These are phyloP conservation scores for Drosophila malerkotliana DNA, from an alignment of 1,140 invertebrate genomes.

Conservation along the genomic window DNA sequence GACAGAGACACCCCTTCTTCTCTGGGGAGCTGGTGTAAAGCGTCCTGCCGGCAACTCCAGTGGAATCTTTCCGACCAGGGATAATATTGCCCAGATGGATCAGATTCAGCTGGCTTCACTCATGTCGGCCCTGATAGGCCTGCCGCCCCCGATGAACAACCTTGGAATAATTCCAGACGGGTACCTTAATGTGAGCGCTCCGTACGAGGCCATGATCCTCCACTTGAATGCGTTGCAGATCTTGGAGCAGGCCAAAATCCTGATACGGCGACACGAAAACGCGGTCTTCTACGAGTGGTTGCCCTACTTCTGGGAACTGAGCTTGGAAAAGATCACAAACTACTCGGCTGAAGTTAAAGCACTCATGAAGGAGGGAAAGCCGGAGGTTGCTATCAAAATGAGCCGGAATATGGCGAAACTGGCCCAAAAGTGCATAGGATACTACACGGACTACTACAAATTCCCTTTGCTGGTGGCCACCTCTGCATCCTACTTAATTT, in stretches of 20 bases:
- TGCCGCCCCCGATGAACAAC: conserved; percentile 31
- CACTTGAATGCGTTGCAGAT: conserved; percentile 22
- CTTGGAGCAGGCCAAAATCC: conserved; percentile 5
- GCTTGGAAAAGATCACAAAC: conserved; percentile 8
- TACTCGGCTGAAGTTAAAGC: neutral
- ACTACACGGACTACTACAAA: conserved; percentile 91
- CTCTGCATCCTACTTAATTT: conserved; percentile 87
- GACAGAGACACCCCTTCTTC: conserved; percentile 11
- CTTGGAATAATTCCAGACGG: conserved; percentile 13
- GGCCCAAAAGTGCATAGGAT: conserved; percentile 87
- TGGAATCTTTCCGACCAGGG: neutral
- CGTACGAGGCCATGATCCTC: conserved; percentile 86
- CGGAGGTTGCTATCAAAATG: conserved; percentile 2
- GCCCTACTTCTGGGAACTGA: conserved; percentile 27
- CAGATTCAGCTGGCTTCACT: conserved; percentile 29
- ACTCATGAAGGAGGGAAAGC: neutral
- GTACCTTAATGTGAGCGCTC: conserved; percentile 21
- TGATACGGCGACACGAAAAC: conserved; percentile 8
- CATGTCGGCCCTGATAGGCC: conserved; percentile 75
- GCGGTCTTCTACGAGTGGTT: conserved; percentile 50
- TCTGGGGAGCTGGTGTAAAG: conserved; percentile 27
- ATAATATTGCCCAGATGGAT: neutral
- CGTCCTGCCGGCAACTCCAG: neutral
- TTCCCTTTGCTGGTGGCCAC: conserved; percentile 86
- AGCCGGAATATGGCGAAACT: conserved; percentile 14